phyloP scores from a whole-genome alignment of 2,888 invertebrate genomes.

The Drosophila phalerata region DNA sequence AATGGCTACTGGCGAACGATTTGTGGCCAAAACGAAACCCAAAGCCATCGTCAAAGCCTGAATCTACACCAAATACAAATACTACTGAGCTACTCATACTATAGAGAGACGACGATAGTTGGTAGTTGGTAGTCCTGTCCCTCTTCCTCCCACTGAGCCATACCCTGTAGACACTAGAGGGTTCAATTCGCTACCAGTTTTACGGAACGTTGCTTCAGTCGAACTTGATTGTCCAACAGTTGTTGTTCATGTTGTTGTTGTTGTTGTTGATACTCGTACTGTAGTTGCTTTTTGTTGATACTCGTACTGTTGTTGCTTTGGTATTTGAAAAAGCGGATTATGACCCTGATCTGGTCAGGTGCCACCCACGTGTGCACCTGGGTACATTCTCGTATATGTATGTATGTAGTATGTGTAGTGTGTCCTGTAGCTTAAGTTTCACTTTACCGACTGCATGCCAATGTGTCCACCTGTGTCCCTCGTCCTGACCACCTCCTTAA shows the following conservation, averaged over 20 bases:
- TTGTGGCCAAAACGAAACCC: conserved; percentile 58
- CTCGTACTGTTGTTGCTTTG: conserved; percentile 1
- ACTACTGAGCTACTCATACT: conserved; percentile 26
- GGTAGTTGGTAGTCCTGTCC: conserved; percentile 10
- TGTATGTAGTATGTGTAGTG: conserved; percentile 2
- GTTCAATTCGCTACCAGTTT: conserved; percentile 36
- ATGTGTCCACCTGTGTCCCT: conserved; percentile 12
- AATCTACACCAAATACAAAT: conserved; percentile 45
- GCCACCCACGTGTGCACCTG: conserved; percentile 39
- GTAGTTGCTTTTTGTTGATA: conserved; percentile 22
- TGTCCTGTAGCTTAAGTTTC: conserved; percentile 69
- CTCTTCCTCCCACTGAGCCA: not conserved
- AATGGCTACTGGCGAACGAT: conserved; percentile 74
- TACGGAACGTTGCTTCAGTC: conserved; percentile 41
- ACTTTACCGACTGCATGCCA: conserved; percentile 74
- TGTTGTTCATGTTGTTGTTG: conserved; percentile 20
- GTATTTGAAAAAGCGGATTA: conserved; percentile 73
- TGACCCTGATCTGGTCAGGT: conserved; percentile 76
- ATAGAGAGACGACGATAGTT: conserved; percentile 23
- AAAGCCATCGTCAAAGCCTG: conserved; percentile 12
- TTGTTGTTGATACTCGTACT: conserved; percentile 18
- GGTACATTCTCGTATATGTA: conserved; percentile 9
- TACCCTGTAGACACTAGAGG: conserved; percentile 5
- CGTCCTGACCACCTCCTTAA: not conserved
- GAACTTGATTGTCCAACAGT: conserved; percentile 51